Conservation (phyloP, 2,797 vertebrate species). For the Toxotes lorentzi region DNA sequence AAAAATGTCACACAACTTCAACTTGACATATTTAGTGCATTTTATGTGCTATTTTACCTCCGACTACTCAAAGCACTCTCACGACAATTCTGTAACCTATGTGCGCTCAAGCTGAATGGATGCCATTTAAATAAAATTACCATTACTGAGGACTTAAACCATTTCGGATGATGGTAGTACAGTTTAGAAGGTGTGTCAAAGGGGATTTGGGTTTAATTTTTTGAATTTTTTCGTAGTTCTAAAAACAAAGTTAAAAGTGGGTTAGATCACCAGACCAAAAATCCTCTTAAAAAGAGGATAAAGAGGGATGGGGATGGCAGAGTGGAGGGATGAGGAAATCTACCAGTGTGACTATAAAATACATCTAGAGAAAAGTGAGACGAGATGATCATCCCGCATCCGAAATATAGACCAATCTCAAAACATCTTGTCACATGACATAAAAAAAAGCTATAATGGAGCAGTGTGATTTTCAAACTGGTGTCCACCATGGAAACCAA, state of each 20-base stretch:
- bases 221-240: slow-evolving; percentile 33
- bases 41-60: slow-evolving; percentile 86
- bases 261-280: slow-evolving; percentile 71
- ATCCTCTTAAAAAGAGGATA: slow-evolving; percentile 52
- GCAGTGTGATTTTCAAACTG: slow-evolving; percentile 66
- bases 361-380: slow-evolving; percentile 64
- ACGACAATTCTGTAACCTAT: slow-evolving; percentile 74
- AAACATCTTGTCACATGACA: slow-evolving; percentile 59
- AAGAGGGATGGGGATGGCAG: slow-evolving; percentile 36
- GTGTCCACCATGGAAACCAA: slow-evolving; percentile 64
- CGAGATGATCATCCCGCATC: slow-evolving; percentile 56
- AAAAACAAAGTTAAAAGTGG: slow-evolving; percentile 68
- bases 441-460: slow-evolving; percentile 62
- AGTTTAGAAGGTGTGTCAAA: slow-evolving; percentile 61
- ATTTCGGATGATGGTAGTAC: slow-evolving; percentile 56
- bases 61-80: slow-evolving; percentile 77
- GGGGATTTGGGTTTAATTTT: slow-evolving; percentile 38
- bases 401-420: slow-evolving; percentile 74
- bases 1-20: slow-evolving; percentile 83
- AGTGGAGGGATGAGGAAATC: slow-evolving; percentile 59
- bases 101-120: slow-evolving; percentile 79
- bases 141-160: slow-evolving; percentile 67
- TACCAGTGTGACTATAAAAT: slow-evolving; percentile 73
- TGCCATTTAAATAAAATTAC: slow-evolving; percentile 71
- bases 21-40: slow-evolving; percentile 89